phyloP scores from a whole-genome alignment of 2,888 invertebrate species.

The Cecidostiba fungosa region DNA sequence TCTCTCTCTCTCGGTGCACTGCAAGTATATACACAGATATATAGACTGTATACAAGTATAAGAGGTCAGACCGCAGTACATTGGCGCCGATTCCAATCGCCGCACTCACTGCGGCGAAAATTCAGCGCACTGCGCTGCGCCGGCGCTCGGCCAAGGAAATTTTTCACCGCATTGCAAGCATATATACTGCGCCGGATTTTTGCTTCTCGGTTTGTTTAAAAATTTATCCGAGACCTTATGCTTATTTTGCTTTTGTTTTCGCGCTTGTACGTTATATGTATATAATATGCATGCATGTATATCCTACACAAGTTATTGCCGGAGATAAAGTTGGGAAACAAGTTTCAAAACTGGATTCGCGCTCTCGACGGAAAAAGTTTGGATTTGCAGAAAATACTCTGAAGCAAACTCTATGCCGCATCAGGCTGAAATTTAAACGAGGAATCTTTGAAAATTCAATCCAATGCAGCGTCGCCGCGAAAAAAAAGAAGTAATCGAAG shows the following conservation, averaged over 20 bases:
- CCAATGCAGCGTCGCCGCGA: neutral
- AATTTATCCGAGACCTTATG: neutral
- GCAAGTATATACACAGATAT: neutral
- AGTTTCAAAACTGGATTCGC: conserved; percentile 5
- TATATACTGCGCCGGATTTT: too few relatives aligned
- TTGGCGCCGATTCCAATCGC: conserved; percentile 50
- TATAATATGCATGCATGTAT: too few relatives aligned
- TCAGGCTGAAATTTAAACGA: neutral
- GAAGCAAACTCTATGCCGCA: neutral
- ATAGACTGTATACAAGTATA: neutral
- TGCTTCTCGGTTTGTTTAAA: neutral
- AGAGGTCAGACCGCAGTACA: conserved; percentile 40
- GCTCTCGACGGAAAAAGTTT: neutral
- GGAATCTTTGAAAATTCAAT: neutral
- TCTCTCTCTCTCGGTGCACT: neutral
- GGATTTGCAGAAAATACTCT: neutral
- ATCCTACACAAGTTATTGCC: neutral
- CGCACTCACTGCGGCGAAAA: conserved; percentile 27
- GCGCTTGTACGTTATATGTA: neutral
- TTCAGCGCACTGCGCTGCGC: neutral
- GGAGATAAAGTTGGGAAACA: neutral
- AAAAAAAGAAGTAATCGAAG: neutral
- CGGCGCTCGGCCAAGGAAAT: neutral
- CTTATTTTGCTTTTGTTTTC: neutral
- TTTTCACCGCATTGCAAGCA: neutral